Conservation (phyloP, 2,888 invertebrate species). For the Caenorhabditis panamensis region DNA sequence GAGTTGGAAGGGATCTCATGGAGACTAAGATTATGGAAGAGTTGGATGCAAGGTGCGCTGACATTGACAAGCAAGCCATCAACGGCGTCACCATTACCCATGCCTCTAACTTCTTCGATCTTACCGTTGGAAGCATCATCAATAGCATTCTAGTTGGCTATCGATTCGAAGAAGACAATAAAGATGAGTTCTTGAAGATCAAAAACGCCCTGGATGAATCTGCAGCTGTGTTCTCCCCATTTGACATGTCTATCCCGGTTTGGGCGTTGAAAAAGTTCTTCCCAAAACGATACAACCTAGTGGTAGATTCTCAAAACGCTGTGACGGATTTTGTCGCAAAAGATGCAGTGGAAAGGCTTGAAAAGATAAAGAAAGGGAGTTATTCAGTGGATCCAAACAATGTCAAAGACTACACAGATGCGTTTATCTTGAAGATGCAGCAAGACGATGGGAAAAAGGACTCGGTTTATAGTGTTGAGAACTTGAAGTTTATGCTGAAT, state of each 20-base stretch:
- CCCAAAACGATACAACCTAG: background rate
- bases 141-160: conserved; percentile 45
- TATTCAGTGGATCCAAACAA: conserved; percentile 45
- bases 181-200: conserved; percentile 28
- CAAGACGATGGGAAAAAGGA: conserved; percentile 44
- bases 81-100: conserved; percentile 13
- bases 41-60: conserved; percentile 37
- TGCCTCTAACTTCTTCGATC: conserved; percentile 29
- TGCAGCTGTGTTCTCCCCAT: conserved; percentile 16
- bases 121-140: conserved; percentile 56
- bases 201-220: conserved; percentile 21
- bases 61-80: conserved; percentile 10
- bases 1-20: conserved; percentile 62
- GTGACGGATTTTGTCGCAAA: conserved; percentile 11
- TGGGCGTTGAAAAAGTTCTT: conserved; percentile 38
- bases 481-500: conserved; percentile 45
- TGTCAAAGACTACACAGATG: conserved; percentile 62
- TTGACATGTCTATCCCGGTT: conserved; percentile 26
- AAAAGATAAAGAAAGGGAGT: conserved; percentile 44
- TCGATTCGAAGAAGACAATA: conserved; percentile 30
- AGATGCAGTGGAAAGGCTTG: conserved; percentile 22
- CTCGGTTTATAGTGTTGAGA: conserved; percentile 41
- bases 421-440: conserved; percentile 62
- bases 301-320: background rate
- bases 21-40: conserved; percentile 61